Base-by-base conservation (phyloP, 2,797 vertebrate genomes). In the Sebastes iracundus region DNA sequence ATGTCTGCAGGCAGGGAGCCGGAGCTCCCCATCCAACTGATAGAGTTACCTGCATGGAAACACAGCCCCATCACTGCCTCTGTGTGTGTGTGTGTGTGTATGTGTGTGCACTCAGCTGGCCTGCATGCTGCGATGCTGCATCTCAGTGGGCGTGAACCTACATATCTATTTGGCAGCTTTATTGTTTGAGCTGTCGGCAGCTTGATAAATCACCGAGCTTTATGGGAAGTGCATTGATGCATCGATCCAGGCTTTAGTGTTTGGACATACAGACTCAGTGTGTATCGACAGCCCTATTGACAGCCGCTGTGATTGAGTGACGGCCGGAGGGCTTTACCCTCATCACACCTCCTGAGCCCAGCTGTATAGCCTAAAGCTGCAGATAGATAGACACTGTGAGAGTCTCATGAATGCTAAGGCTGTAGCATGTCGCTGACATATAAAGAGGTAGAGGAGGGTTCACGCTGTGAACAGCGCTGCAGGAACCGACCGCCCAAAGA, bases 1-100 rank as follows among this genome's bases (percentile, higher is more conserved):
- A 86, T 80, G 72, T 96, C 95, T 52, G 88, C 90, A 8, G 94
- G 90, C 77, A 92, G 88, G 13, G 90, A 91, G 52, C 86, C 83
- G 3, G 93, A 87, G 78, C 82, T 94, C 46, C 94, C 95, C 94
- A 96, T 94, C 87, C 93, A 94, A 52, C 90, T 95, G 88, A 96
- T 96, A 20, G 96, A 90, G 75, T 96, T 95, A 86, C 94, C 96
- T 96, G 89, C 72, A 83, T 10, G 55, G 52, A 87, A 20, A 93
- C 75, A 91, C 73, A 86, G 59, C 20, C 67, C 6, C 46, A 75
- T 78, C 38, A 86, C n/a, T 83, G 33, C 14, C 10, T 72, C 0
- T 76, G 72, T 23, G 52, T 46, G 60, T n/a, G 62, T 72, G 72
- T 66, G 64, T n/a, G 59, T 72, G 69, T 65, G 63, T 79, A 32